Conservation (phyloP, 1,140 invertebrate species). For the Philotrypesis tridentata region DNA sequence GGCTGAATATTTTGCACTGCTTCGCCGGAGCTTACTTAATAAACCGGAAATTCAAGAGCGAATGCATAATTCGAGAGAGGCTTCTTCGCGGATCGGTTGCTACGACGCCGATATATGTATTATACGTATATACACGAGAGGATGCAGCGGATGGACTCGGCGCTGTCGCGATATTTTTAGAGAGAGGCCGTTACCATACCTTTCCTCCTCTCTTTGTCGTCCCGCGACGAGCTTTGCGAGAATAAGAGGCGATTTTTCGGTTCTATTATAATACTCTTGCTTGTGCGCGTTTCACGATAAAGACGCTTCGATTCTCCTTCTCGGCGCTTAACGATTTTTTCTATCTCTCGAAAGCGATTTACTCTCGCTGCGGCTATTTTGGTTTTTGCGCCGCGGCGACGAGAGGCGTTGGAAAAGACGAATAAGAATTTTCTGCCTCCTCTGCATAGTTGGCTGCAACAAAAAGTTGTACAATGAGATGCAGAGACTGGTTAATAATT, state of each 20-base stretch:
- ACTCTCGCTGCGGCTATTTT: not conserved
- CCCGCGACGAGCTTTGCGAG: not conserved
- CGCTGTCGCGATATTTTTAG: conserved; percentile 2
- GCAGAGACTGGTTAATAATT: not conserved
- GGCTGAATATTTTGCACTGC: not conserved
- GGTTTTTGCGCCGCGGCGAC: no score
- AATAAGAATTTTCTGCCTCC: not conserved
- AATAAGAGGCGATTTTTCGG: no score
- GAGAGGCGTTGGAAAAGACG: not conserved
- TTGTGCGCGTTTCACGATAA: no score
- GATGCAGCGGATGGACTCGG: no score
- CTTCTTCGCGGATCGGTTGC: not conserved
- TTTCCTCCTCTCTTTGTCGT: not conserved
- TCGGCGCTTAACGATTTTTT: no score
- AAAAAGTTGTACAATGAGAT: not conserved
- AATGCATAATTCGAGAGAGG: not conserved
- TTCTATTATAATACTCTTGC: no score
- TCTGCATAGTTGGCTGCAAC: not conserved
- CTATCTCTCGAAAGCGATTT: not conserved
- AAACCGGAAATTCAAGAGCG: not conserved
- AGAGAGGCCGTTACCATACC: not conserved
- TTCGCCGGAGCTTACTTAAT: not conserved
- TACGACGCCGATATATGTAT: not conserved
- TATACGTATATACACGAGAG: no score
- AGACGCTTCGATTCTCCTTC: no score